Base-by-base conservation (phyloP, 1,140 invertebrate species). In the Musca vetustissima region DNA sequence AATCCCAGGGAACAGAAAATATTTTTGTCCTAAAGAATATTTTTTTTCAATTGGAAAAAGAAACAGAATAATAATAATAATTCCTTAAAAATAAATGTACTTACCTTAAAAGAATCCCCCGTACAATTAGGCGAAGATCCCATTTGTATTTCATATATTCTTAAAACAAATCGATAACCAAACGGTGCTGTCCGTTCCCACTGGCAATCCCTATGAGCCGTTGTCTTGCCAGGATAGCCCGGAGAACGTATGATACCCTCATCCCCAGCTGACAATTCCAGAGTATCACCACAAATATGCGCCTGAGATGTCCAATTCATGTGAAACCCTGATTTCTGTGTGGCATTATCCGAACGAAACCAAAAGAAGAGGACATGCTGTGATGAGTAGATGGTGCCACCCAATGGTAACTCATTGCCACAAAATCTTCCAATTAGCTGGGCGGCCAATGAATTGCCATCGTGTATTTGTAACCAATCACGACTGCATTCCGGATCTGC, bases 161-260 rank as follows among this genome's bases (percentile, higher is more conserved):
- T 91, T 75, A 98, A 94, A 59, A 91, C 87, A 21, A 97, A 87
- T 66, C 91, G 87, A 82, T 92, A 95, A 2, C 90, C 90, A 1
- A 84, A 78, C 1, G 84, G 83, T 0, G 91, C 90, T 1, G 57
- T 75, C 24, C 97, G 86, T 2, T 83, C 83, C 93, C 93, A 97
- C 64, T 85, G 87, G 75, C 94, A 97, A 74, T 95, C 90, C 43
- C 87, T 76, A 73, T 91, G 88, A 1, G 86, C 85, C 1, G 92
- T 91, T 79, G 95, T 94, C 69, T 86, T 86, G 22, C 90, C 89
- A 2, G 94, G 94, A 70, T 89, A 95, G 11, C 93, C 92, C 0
- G 93, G 93, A 11, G 92, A 94, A 69, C 84, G 87, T 21, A 95
- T 86, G 0, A 87, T 85, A 7, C 93, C 94, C 13, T 81, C 74